Evolutionary conservation across 2,113 vertebrate genomes (phyloP).

Genomic region (Chitala chitala): DNA sequence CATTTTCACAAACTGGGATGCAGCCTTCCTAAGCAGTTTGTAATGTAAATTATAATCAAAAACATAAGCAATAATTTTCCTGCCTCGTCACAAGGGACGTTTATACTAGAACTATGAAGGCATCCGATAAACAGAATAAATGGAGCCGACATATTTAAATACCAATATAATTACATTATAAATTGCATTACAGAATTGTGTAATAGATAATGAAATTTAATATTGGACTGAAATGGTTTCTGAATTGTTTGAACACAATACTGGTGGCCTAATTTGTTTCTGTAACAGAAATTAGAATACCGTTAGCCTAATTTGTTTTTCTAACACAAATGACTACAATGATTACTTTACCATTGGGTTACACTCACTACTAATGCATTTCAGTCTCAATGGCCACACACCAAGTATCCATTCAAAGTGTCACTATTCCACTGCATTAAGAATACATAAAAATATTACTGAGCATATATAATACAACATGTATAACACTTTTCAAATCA

Average conservation of each 20-base stretch:
- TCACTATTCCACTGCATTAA: too few relatives aligned
- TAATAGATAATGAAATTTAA: background rate
- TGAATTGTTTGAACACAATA: background rate
- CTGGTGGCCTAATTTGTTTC: background rate
- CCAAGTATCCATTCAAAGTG: too few relatives aligned
- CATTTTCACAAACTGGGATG: background rate
- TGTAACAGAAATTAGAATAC: background rate
- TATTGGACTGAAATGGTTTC: background rate
- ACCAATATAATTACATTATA: background rate
- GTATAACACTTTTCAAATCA: too few relatives aligned
- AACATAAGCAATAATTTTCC: background rate
- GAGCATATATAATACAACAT: too few relatives aligned
- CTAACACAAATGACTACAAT: background rate
- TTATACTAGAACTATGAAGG: background rate
- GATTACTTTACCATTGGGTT: background rate
- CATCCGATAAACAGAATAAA: background rate
- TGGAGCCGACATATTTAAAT: background rate
- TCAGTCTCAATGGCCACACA: too few relatives aligned
- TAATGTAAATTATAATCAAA: background rate
- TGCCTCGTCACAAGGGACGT: background rate
- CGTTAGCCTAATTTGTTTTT: background rate
- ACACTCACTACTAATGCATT: background rate
- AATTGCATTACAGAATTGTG: background rate
- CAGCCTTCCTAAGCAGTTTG: background rate
- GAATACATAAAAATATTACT: too few relatives aligned